phyloP scores from a whole-genome alignment of 2,113 vertebrate species.

The Trogon melanurus region DNA sequence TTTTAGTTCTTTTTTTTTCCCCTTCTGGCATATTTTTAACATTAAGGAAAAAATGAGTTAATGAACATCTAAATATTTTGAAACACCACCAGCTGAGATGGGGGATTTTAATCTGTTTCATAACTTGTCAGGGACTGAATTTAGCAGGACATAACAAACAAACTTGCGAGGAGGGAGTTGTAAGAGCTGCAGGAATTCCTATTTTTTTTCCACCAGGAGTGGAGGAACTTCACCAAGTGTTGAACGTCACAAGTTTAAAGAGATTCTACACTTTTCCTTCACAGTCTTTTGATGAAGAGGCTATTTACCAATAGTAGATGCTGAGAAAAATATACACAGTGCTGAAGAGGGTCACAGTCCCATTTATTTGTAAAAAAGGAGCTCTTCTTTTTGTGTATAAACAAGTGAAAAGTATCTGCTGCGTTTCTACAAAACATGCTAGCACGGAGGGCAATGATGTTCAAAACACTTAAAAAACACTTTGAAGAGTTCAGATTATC shows the following conservation, averaged over 20 bases:
- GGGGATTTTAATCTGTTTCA: background rate
- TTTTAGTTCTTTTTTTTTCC: too few species aligned
- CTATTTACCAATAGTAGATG: background rate
- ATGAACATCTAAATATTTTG: background rate
- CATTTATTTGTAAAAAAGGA: background rate
- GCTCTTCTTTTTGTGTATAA: background rate
- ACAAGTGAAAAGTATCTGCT: background rate
- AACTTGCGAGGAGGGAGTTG: background rate
- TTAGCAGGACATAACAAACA: background rate
- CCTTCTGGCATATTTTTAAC: background rate
- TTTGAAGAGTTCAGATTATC: background rate
- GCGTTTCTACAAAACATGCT: background rate
- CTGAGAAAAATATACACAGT: background rate
- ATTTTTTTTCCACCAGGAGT: background rate
- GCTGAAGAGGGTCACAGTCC: background rate
- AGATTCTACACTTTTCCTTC: background rate
- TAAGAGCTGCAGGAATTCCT: background rate
- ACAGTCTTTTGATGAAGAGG: background rate
- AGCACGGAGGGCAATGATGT: background rate
- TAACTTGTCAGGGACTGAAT: background rate
- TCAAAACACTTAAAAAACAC: background rate
- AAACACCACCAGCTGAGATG: background rate
- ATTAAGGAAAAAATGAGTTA: background rate
- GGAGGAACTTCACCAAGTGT: background rate
- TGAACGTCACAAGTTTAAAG: background rate